Evolutionary conservation across 2,888 invertebrate genomes (phyloP).

Genomic region (Hyposoter dolosus): DNA sequence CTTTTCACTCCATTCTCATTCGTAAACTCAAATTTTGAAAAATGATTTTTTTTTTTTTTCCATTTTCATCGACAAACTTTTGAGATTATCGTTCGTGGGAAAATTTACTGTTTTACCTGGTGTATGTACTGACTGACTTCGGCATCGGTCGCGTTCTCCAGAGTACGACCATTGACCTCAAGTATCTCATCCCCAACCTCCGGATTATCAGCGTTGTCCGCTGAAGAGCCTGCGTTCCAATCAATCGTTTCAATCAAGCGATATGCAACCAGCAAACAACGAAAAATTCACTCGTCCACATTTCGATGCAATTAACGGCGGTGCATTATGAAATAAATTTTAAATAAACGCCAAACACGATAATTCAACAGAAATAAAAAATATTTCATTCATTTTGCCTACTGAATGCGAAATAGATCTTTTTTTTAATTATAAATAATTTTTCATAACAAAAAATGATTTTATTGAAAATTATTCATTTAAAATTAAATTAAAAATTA

Average conservation of each 20-base stretch:
- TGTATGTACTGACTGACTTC: slow-evolving; percentile 98
- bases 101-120: slow-evolving; percentile 88
- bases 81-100: not conserved
- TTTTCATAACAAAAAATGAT: not conserved
- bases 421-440: not conserved
- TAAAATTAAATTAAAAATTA: no score
- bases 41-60: not conserved
- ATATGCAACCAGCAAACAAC: slow-evolving; percentile 1
- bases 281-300: not conserved
- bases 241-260: slow-evolving; percentile 15
- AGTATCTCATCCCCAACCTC: slow-evolving; percentile 99
- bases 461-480: no score
- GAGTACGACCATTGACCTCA: slow-evolving; percentile 97
- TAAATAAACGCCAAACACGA: not conserved
- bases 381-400: no score
- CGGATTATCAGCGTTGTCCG: slow-evolving; percentile 95
- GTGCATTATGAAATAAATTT: not conserved
- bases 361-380: no score
- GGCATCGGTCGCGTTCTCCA: slow-evolving; percentile 96
- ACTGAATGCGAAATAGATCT: no score
- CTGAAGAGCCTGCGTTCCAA: slow-evolving; percentile 90
- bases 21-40: not conserved
- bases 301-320: not conserved
- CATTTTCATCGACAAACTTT: not conserved
- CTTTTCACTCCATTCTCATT: not conserved